Conservation (phyloP, 2,113 vertebrate species). For the Natator depressus region DNA sequence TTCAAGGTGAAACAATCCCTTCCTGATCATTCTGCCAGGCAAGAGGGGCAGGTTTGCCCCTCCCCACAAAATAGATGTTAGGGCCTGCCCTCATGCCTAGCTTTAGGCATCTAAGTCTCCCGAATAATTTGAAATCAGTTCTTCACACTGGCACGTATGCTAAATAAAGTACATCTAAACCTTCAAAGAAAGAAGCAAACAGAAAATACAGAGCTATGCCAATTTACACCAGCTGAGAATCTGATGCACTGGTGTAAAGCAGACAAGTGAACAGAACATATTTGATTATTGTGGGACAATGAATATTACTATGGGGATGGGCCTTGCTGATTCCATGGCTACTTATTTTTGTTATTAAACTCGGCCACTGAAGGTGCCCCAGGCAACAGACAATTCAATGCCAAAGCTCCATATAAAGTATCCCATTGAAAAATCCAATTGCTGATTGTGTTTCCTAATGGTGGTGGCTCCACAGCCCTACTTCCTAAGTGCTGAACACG, state of each 20-base stretch:
- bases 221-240: not conserved
- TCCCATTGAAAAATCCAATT: not conserved
- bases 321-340: not conserved
- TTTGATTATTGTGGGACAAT: not conserved
- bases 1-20: not conserved
- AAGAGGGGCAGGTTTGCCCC: not conserved
- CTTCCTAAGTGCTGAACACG: rapidly evolving
- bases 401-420: not conserved
- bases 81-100: not conserved
- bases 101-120: rapidly evolving
- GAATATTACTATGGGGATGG: too few relatives aligned
- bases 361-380: not conserved
- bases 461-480: not conserved
- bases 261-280: not conserved
- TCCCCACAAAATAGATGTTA: not conserved
- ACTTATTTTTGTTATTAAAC: not conserved
- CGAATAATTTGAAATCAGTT: not conserved
- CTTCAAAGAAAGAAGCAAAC: not conserved
- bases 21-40: not conserved
- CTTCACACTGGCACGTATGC: not conserved
- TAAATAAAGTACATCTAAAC: too few relatives aligned
- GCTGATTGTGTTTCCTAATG: not conserved
- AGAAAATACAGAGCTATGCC: not conserved
- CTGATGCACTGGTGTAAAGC: not conserved
- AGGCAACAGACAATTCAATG: not conserved